A percentile compares a stretch with the other conserved stretches of the same genome.
Conservation (phyloP, 2,888 invertebrate genomes). For the Tiliacea aurago region DNA sequence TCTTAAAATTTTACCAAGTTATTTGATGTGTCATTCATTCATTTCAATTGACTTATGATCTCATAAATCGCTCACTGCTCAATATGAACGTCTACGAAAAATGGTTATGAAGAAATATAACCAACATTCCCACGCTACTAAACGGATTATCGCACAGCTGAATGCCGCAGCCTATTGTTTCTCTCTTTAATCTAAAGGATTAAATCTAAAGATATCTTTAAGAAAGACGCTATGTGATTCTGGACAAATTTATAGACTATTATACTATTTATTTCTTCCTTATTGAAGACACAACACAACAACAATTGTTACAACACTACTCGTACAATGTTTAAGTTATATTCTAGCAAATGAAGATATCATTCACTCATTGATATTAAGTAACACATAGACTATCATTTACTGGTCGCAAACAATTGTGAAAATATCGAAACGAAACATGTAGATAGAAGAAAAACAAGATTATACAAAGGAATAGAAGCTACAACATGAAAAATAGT, state of each 20-base stretch:
- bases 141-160: conserved; percentile 33
- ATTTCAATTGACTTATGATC: not conserved
- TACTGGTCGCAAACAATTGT: not conserved
- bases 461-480: conserved; percentile 9
- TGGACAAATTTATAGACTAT: conserved; percentile 1
- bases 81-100: conserved; percentile 11
- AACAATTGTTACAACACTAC: too few relatives aligned
- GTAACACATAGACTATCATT: not conserved
- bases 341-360: not conserved
- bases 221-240: conserved; percentile 7
- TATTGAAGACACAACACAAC: too few relatives aligned
- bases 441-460: conserved; percentile 3
- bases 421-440: not conserved
- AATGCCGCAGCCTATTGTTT: conserved; percentile 23
- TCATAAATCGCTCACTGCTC: conserved; percentile 4
- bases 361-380: too few relatives aligned
- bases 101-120: conserved; percentile 32
- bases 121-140: conserved; percentile 4
- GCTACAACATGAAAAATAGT: not conserved
- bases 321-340: too few relatives aligned
- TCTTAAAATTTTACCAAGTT: too few relatives aligned
- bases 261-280: too few relatives aligned
- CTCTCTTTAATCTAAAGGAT: conserved; percentile 21
- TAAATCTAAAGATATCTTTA: conserved; percentile 19
- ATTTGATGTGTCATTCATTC: conserved; percentile 1